These are phyloP conservation scores for Leucopsar rothschildi DNA, from an alignment of 2,113 vertebrate species.

Conservation along the genomic window DNA sequence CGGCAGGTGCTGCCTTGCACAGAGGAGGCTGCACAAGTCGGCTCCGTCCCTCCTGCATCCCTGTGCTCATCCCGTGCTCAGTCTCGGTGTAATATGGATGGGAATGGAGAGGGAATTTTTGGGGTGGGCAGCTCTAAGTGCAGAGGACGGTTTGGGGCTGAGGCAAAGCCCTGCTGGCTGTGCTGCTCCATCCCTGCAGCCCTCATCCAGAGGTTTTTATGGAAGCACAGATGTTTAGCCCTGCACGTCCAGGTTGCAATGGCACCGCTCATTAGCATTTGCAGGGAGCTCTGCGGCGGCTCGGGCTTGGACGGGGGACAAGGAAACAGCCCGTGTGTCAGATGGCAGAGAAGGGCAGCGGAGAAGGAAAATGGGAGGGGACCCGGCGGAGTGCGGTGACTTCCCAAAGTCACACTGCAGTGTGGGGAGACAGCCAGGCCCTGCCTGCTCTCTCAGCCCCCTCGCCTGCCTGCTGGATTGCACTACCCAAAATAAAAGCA, in stretches of 20 bases:
- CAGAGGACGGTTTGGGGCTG: neutral
- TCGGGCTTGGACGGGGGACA: neutral
- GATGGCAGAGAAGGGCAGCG: neutral
- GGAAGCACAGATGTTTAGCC: neutral
- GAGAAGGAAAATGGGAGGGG: neutral
- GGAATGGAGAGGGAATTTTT: neutral
- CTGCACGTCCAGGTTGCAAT: neutral
- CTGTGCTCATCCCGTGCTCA: accelerated
- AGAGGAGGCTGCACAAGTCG: slow-evolving; percentile 9
- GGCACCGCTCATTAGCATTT: neutral
- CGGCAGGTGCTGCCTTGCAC: slow-evolving; percentile 54
- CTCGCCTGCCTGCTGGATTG: neutral
- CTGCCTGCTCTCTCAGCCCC: neutral
- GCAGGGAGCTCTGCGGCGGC: neutral
- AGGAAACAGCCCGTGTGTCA: slow-evolving; percentile 2
- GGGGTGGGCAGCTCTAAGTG: neutral
- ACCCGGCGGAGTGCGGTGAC: neutral
- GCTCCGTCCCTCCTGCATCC: neutral
- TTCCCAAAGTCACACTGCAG: neutral
- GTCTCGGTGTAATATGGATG: accelerated
- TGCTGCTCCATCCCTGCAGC: neutral
- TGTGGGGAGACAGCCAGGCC: neutral
- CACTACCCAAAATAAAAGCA: accelerated
- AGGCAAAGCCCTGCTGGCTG: neutral
- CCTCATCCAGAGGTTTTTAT: neutral